Evolutionary conservation across 2,888 invertebrate genomes (phyloP).

Genomic region (Dynastes maya): DNA sequence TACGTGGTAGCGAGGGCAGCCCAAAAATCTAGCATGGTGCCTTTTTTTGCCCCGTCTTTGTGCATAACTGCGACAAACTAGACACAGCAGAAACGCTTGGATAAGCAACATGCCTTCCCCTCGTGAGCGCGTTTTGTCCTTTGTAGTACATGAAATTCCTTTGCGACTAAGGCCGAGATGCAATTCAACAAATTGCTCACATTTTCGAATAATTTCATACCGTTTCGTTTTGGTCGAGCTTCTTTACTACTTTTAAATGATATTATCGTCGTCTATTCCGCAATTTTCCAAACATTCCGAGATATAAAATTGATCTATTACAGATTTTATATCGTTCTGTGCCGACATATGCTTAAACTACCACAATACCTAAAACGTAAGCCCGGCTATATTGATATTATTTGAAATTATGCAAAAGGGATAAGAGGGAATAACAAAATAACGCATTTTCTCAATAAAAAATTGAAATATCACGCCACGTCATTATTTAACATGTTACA

Average conservation of each 20-base stretch:
- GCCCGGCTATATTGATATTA: background rate
- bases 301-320: slow-evolving; percentile 9
- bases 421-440: background rate
- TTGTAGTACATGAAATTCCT: slow-evolving; percentile 20
- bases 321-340: background rate
- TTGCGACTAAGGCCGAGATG: background rate
- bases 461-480: slow-evolving; percentile 1
- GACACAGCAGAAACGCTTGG: slow-evolving; percentile 1
- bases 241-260: background rate
- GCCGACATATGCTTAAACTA: background rate
- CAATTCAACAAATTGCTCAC: slow-evolving; percentile 2
- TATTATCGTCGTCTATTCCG: background rate
- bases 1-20: background rate
- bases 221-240: background rate
- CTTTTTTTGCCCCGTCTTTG: background rate
- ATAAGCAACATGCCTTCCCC: slow-evolving; percentile 13
- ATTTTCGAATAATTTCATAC: slow-evolving; percentile 23
- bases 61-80: slow-evolving; percentile 2
- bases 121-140: slow-evolving; percentile 8
- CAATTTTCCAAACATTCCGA: background rate
- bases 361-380: background rate
- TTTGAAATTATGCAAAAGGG: background rate
- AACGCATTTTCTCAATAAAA: background rate
- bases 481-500: background rate
- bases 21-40: background rate